Conservation (phyloP, 2,888 invertebrate species). For the Scaptomyza cyrtandrae region DNA sequence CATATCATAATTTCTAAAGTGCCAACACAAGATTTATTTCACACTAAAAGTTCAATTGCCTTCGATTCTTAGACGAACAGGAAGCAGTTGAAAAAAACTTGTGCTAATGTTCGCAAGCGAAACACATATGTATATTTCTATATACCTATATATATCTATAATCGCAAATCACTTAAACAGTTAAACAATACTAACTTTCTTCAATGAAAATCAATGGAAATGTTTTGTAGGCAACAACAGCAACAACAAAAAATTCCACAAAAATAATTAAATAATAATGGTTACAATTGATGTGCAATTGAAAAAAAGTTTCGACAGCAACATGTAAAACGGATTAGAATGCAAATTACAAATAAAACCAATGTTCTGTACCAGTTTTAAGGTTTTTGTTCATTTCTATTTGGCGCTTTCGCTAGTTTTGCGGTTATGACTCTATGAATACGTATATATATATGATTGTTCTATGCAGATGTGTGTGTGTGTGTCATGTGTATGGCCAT, state of each 20-base stretch:
- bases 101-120: slow-evolving; percentile 3
- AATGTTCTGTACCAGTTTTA: background rate
- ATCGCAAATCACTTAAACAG: background rate
- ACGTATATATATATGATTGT: background rate
- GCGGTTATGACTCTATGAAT: slow-evolving; percentile 6
- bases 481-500: slow-evolving; percentile 5
- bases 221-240: too few species aligned
- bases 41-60: slow-evolving; percentile 64
- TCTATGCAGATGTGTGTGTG: background rate
- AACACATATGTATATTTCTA: background rate
- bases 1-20: slow-evolving; percentile 29
- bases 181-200: background rate
- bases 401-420: background rate
- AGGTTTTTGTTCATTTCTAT: background rate
- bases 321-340: slow-evolving; percentile 14
- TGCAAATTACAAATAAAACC: slow-evolving; percentile 19
- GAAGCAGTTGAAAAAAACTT: slow-evolving; percentile 48
- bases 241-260: background rate
- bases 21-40: slow-evolving; percentile 70
- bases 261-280: slow-evolving; percentile 1
- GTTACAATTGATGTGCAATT: background rate
- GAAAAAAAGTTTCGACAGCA: slow-evolving; percentile 9
- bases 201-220: background rate
- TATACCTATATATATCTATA: background rate
- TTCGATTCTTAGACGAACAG: slow-evolving; percentile 26